phyloP scores from a whole-genome alignment of 2,888 invertebrate genomes.

The Syrphus vitripennis region DNA sequence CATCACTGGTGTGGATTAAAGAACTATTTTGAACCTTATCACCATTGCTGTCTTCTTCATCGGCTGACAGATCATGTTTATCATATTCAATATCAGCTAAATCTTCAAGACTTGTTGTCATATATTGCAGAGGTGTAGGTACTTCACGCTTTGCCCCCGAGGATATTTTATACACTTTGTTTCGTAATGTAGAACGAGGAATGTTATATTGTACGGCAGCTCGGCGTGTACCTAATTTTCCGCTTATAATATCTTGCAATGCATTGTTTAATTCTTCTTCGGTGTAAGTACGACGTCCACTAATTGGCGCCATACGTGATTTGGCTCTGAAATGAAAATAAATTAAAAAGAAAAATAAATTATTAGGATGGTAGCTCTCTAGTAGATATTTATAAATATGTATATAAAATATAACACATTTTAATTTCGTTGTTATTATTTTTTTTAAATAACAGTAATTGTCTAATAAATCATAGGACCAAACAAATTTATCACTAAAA shows the following conservation, averaged over 20 bases:
- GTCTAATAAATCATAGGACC: too few relatives aligned
- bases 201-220: slow-evolving; percentile 98
- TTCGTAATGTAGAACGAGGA: slow-evolving; percentile 96
- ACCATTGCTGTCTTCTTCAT: slow-evolving; percentile 81
- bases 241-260: slow-evolving; percentile 95
- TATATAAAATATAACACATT: too few relatives aligned
- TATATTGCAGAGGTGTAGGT: slow-evolving; percentile 78
- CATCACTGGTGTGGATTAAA: slow-evolving; percentile 75
- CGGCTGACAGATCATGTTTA: slow-evolving; percentile 80
- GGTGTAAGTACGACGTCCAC: slow-evolving; percentile 92
- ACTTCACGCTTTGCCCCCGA: slow-evolving; percentile 87
- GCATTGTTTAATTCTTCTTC: slow-evolving; percentile 97
- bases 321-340: slow-evolving; percentile 84
- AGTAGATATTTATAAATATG: too few relatives aligned
- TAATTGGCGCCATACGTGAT: slow-evolving; percentile 85
- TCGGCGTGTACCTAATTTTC: slow-evolving; percentile 94
- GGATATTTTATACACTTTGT: slow-evolving; percentile 93
- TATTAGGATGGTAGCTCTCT: too few relatives aligned
- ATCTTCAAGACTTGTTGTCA: slow-evolving; percentile 63
- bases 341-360: not conserved
- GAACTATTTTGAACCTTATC: slow-evolving; percentile 79
- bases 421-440: too few relatives aligned
- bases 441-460: too few relatives aligned
- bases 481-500: too few relatives aligned
- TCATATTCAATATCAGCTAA: slow-evolving; percentile 80